Conservation (phyloP, 2,797 vertebrate genomes). For the Poecile montanus region DNA sequence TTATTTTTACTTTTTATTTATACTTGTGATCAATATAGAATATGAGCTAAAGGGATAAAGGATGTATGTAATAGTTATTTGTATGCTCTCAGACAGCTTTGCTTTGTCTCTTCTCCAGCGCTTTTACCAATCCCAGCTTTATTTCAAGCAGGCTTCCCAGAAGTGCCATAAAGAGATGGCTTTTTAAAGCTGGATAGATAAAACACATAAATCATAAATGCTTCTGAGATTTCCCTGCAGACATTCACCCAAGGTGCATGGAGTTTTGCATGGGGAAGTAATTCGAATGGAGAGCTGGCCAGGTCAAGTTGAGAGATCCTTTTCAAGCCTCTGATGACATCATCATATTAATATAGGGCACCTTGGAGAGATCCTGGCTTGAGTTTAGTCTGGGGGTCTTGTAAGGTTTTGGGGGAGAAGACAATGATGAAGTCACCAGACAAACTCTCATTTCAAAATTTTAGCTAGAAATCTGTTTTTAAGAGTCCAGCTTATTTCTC, state of each 20-base stretch:
- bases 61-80: background rate
- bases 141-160: background rate
- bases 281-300: background rate
- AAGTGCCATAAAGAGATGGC: background rate
- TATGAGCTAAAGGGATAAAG: background rate
- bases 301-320: background rate
- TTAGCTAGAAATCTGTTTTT: background rate
- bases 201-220: constrained; percentile 5
- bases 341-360: constrained; percentile 4
- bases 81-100: background rate
- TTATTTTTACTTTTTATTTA: background rate
- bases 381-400: background rate
- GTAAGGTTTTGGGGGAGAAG: background rate
- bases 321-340: background rate
- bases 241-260: background rate
- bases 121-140: background rate
- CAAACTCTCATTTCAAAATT: background rate
- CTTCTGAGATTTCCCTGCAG: background rate
- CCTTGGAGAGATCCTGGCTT: constrained; percentile 8
- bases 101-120: background rate
- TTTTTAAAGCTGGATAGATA: background rate
- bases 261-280: constrained; percentile 11
- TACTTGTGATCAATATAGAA: background rate
- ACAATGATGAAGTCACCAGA: constrained; percentile 11
- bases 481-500: background rate